Evolutionary conservation across 1,140 invertebrate species (phyloP), one percentile per base, ranked within the genome.

Genomic region (Pemphigus obesinymphae): DNA sequence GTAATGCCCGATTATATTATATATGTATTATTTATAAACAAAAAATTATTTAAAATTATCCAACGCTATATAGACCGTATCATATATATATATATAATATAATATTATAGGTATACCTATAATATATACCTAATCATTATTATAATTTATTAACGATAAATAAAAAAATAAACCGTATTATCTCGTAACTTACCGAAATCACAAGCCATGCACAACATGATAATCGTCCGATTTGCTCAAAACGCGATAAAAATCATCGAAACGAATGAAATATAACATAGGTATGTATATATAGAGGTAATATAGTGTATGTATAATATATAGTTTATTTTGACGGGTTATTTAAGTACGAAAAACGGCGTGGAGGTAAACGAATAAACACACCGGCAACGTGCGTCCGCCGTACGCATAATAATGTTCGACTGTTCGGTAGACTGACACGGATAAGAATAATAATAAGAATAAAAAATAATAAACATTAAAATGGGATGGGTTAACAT

Each of bases 171-270:
- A n/a, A n/a, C 20, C 0, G 3, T 53, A 6, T 23, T n/a, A n/a
- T n/a, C n/a, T n/a, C 20, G 23, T 23, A 43, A 73, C 70, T 73
- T 73, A 73, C 70, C 43, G 17, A 73, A 73, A 48, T 73, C 70
- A 50, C 70, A 73, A 50, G 70, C 70, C 70, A 48, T n/a, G 26
- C 70, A 73, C n/a, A 50, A 73, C 70, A 73, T n/a, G n/a, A n/a
- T 73, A 50, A 48, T 73, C 40, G 68, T 26, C 23, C 1, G 23
- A 31, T 31, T 20, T 6, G 70, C 26, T 48, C 17, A 48, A 31
- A 50, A 31, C 70, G 45, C 50, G 6, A 48, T 48, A 43, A 13
- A 23, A 43, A 37, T 26, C 40, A 29, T 1, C 43, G 43, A 11
- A 11, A 11, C 37, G 43, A 11, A 13, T 1, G 3, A 13, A 45